Percentiles rank a stretch among this genome's conserved stretches.
Conservation (phyloP, 2,113 vertebrate genomes). For the Strix uralensis region DNA sequence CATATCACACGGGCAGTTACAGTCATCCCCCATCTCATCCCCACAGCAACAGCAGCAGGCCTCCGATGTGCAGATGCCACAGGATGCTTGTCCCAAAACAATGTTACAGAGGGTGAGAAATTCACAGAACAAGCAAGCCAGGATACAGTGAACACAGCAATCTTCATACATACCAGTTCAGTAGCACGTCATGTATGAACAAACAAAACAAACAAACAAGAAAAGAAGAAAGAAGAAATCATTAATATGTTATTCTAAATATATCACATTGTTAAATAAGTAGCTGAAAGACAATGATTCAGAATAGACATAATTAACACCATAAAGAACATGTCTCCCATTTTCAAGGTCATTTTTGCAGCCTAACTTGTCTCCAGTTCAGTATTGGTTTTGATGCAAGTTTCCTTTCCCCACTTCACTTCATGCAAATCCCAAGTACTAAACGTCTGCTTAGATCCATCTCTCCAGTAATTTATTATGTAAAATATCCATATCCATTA, state of each 20-base stretch:
- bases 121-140: conserved; percentile 99
- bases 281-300: not conserved
- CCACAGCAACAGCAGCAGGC: conserved; percentile 91
- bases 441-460: not conserved
- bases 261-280: not conserved
- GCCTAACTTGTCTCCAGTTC: not conserved
- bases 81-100: conserved; percentile 90
- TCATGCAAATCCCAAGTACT: not conserved
- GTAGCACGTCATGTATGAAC: not conserved
- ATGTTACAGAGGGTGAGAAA: conserved; percentile 97
- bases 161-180: conserved; percentile 71
- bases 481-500: not conserved
- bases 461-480: not conserved
- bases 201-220: not conserved
- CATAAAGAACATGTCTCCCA: not conserved
- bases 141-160: conserved; percentile 96
- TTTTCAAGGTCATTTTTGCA: not conserved
- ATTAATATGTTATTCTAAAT: not conserved
- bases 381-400: not conserved
- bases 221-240: not conserved
- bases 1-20: conserved; percentile 84
- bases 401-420: not conserved
- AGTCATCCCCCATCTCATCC: conserved; percentile 88
- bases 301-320: not conserved
- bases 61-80: conserved; percentile 88